Evolutionary conservation across 2,888 invertebrate species (phyloP), one percentile per base, ranked within the genome.

Genomic region (Spicauda simplicius): DNA sequence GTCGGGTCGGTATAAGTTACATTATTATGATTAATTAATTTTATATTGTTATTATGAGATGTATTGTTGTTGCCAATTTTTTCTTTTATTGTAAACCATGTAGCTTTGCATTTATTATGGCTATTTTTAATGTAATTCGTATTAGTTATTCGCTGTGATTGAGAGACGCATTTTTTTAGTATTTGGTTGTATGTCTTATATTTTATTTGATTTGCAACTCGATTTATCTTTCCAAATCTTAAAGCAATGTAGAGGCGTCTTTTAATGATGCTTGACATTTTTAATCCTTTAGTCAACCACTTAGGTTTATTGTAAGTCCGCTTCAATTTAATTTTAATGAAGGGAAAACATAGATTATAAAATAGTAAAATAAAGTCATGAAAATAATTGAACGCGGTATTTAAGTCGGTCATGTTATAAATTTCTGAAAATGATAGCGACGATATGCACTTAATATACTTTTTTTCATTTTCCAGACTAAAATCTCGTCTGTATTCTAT

Each of bases 311-410:
- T 61, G 14, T 18, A 19, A 19, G n/a, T 5, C 3, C 7, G 20
- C 11, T 20, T n/a, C 7, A 25, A 12, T 55, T 55, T 62, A 55
- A 62, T 41, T 62, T 55, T 62, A 11, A 45, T 62, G 11, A 54
- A 25, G 10, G 33, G 56, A 50, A 64, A 64, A 14, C 64, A 64
- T 33, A 64, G 10, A 18, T 64, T 64, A 50, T 50, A 56, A 30
- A 64, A 64, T 7, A 64, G n/a, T 50, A 19, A 30, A 6, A 64
- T 30, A 4, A 33, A 12, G 12, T 64, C 56, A 14, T 64, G 64
- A 33, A 64, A 64, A 10, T 8, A n/a, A 18, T 54, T 7, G 48
- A 64, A 56, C 11, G 64, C 56, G 11, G 2, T 19, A 48, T 64
- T 50, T 20, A 19, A 30, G 3, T 64, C 56, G 18, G 10, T 55